Evolutionary conservation across 2,113 vertebrate species (phyloP).

Genomic region (Apodemus sylvaticus): DNA sequence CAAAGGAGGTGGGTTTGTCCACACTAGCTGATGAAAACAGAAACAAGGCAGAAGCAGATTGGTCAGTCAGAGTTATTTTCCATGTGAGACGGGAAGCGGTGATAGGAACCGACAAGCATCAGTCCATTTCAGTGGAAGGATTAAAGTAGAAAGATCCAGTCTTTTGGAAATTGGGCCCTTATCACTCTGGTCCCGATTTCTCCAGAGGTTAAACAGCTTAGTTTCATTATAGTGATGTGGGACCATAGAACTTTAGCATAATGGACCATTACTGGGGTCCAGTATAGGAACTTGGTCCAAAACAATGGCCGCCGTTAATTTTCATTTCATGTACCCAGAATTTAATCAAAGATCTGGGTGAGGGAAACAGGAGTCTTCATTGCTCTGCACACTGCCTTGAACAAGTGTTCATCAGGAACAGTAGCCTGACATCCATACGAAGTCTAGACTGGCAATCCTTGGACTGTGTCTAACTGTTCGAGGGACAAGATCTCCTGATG

Average conservation of each 20-base stretch:
- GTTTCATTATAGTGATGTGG: background rate
- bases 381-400: background rate
- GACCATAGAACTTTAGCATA: background rate
- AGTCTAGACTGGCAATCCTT: background rate
- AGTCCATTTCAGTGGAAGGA: background rate
- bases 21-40: background rate
- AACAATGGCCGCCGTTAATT: background rate
- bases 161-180: background rate
- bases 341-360: conserved; percentile 18
- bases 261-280: background rate
- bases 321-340: background rate
- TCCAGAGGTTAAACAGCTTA: background rate
- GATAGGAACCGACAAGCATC: background rate
- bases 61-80: background rate
- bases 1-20: background rate
- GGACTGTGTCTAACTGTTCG: background rate
- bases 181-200: background rate
- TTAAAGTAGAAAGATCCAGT: background rate
- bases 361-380: background rate
- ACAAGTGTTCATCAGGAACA: background rate
- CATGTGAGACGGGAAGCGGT: background rate
- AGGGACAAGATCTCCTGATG: background rate
- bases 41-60: background rate
- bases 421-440: background rate
- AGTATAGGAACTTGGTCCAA: background rate